phyloP scores from a whole-genome alignment of 1,140 invertebrate species.

The Phenacoccus solenopsis region DNA sequence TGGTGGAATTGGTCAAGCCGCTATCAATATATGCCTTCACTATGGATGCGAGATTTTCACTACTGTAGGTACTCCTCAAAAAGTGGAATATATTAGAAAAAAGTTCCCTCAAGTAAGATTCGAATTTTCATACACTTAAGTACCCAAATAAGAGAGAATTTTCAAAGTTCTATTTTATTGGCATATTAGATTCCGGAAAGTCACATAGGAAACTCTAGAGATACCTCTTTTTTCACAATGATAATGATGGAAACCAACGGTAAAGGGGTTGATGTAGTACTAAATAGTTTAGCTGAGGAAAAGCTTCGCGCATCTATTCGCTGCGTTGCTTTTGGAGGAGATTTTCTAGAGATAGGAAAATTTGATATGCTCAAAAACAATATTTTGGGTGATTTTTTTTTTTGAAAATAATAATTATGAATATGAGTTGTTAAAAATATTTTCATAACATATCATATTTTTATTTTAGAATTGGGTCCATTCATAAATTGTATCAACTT shows the following conservation, averaged over 20 bases:
- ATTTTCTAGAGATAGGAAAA: conserved; percentile 61
- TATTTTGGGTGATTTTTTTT: background rate
- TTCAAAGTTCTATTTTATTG: background rate
- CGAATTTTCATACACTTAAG: background rate
- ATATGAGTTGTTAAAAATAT: too few species aligned
- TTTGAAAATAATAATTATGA: too few species aligned
- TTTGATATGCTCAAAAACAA: conserved; percentile 36
- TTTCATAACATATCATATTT: too few species aligned
- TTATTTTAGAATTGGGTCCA: too few species aligned
- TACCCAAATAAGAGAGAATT: too few species aligned
- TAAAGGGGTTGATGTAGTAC: conserved; percentile 57
- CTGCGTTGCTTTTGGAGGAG: conserved; percentile 47
- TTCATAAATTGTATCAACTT: too few species aligned
- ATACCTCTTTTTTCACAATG: conserved; percentile 54
- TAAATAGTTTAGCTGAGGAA: conserved; percentile 66
- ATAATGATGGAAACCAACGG: conserved; percentile 46
- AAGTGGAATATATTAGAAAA: conserved; percentile 50
- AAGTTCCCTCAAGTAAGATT: conserved; percentile 41
- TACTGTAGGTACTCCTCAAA: conserved; percentile 56
- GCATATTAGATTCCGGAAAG: conserved; percentile 43
- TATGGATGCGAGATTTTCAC: conserved; percentile 53
- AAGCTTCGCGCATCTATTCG: conserved; percentile 47
- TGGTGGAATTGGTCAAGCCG: conserved; percentile 70
- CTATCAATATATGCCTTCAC: conserved; percentile 52
- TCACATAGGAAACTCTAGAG: conserved; percentile 59